Evolutionary conservation across 2,888 invertebrate genomes (phyloP), one percentile per base, ranked within the genome.

Genomic region (Cosmia trapezina): DNA sequence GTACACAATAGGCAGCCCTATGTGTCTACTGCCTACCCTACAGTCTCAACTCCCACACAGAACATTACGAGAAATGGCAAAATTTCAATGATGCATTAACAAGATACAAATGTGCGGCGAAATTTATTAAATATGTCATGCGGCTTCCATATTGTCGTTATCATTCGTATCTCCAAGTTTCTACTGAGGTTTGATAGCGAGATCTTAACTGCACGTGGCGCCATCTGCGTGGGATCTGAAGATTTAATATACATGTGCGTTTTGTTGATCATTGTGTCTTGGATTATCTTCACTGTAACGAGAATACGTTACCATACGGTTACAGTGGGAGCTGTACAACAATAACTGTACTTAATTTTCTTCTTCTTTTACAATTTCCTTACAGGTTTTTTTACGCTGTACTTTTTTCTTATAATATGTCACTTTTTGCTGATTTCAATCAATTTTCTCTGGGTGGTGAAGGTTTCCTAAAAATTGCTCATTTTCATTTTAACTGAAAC

Each of bases 21-120:
- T n/a, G n/a, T n/a, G n/a, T n/a, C n/a, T n/a, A n/a, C n/a, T n/a
- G n/a, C n/a, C n/a, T n/a, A n/a, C n/a, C n/a, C n/a, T 77, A 67
- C 9, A 33, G 6, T n/a, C 19, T 22, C 57, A 17, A 9, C 49
- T 64, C 33, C 43, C 51, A 63, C 59, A 61, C 57, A 65, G 70
- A 75, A 79, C 70, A 76, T 85, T 78, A 85, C 83, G 73, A 87
- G 83, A 78, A 86, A 85, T 80, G 73, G 69, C 83, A 74, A 86
- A 85, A 87, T 87, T 86, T 86, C 87, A 88, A 87, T 86, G 87
- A 87, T 86, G 83, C 86, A 86, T 89, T 89, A 83, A 87, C 84
- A 81, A 81, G 83, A 78, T 76, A 86, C 81, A 83, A 81, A 73
- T 81, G 67, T 76, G 73, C 68, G 73, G 74, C 61, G 28, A 62